phyloP scores from a whole-genome alignment of 1,140 invertebrate species.

The Dryas iulia region DNA sequence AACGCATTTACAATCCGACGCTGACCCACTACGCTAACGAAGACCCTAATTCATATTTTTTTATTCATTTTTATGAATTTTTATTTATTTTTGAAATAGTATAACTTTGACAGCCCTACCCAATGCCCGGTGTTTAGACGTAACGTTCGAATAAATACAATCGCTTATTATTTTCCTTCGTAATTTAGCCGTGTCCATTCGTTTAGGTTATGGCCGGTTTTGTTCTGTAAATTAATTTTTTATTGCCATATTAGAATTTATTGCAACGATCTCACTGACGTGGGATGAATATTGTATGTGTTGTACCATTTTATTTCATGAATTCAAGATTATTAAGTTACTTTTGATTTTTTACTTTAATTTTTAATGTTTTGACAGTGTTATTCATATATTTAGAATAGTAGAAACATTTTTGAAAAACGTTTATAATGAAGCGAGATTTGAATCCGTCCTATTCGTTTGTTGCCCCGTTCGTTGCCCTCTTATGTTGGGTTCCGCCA shows the following conservation, averaged over 20 bases:
- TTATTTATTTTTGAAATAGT: too few species aligned
- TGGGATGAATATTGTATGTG: not conserved
- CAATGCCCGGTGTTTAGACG: constrained; percentile 20
- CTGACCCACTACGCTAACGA: too few species aligned
- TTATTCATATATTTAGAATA: too few species aligned
- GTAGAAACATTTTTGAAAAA: too few species aligned
- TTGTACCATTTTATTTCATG: not conserved
- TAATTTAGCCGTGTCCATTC: constrained; percentile 11
- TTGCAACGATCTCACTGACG: constrained; percentile 7
- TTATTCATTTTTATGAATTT: too few species aligned
- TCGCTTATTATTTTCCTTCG: constrained; percentile 26
- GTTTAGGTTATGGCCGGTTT: constrained; percentile 6
- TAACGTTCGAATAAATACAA: constrained; percentile 32
- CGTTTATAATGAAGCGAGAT: too few species aligned
- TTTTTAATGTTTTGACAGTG: too few species aligned
- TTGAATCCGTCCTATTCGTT: too few species aligned
- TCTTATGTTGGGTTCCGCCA: too few species aligned
- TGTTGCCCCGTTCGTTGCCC: too few species aligned
- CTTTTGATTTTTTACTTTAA: not conserved
- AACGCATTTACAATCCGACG: too few species aligned
- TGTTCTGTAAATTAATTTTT: constrained; percentile 11
- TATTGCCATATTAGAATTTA: constrained; percentile 5
- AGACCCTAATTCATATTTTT: too few species aligned
- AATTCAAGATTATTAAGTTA: not conserved
- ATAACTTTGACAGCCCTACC: not conserved